These are phyloP conservation scores for Cyanoderma ruficeps DNA, from an alignment of 2,113 vertebrate genomes.

Conservation along the genomic window DNA sequence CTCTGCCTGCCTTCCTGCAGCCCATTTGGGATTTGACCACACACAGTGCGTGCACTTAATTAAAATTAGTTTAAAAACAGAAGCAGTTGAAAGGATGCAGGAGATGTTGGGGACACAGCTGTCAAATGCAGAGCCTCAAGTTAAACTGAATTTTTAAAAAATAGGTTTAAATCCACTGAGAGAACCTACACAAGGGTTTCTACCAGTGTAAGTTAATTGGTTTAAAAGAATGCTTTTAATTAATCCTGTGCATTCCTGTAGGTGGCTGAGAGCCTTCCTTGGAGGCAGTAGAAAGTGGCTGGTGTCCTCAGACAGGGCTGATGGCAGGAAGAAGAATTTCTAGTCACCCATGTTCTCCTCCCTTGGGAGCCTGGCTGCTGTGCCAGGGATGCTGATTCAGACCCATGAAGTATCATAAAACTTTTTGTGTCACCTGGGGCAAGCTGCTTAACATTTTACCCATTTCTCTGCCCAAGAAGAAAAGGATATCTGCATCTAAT, in stretches of 20 bases:
- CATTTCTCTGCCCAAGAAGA: not conserved
- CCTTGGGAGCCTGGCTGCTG: not conserved
- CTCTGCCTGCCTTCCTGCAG: not conserved
- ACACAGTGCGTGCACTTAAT: not conserved
- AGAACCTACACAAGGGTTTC: constrained; percentile 9
- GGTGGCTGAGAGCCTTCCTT: not conserved
- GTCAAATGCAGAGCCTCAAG: constrained; percentile 32
- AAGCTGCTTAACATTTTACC: constrained; percentile 9
- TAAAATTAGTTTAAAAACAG: constrained; percentile 52
- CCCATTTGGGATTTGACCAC: constrained; percentile 5
- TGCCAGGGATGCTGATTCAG: not conserved
- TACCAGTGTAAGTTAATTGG: constrained; percentile 45
- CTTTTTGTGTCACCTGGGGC: not conserved
- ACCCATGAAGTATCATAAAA: not conserved
- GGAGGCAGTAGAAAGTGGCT: not conserved
- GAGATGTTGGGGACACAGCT: constrained; percentile 25
- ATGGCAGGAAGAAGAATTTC: not conserved
- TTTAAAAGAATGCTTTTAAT: constrained; percentile 58
- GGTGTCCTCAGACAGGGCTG: not conserved
- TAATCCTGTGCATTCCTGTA: constrained; percentile 38
- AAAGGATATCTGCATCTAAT: not conserved
- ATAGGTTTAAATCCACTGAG: constrained; percentile 34
- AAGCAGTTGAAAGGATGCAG: not conserved
- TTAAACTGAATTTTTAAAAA: constrained; percentile 26
- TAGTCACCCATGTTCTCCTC: not conserved